Evolutionary conservation across 1,140 invertebrate genomes (phyloP), one percentile per base, ranked within the genome.

Genomic region (Musca domestica): DNA sequence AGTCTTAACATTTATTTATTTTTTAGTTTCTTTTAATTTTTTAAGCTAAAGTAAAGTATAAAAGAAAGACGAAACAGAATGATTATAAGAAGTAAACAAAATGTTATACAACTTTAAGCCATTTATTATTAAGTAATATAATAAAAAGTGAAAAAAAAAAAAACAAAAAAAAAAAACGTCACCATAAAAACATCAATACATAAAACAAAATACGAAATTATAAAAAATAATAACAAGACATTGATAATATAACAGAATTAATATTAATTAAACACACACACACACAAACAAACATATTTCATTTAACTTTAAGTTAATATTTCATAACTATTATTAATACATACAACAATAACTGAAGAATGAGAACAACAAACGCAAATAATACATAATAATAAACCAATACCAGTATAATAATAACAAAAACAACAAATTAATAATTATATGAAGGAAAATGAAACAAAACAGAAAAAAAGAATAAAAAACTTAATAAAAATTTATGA

Each of bases 401-500:
- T 69, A 63, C 34, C 34, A 41, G 34, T 69, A 67, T 68, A 70
- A 69, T 69, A 71, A 58, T 70, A 56, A 70, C 14, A 30, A 23
- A 6, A 63, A 64, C 46, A 67, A 58, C 27, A 66, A 41, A 49
- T 47, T 68, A 70, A 22, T 70, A 68, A 69, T 66, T 61, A 73
- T 65, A 64, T 25, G 70, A 66, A 71, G 30, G 66, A 71, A 74
- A 70, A 67, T 2, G 68, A 63, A 63, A 30, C 66, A 67, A 67
- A 70, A 71, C 72, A 78, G 75, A 73, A 73, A 67, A 65, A 58
- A 72, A 74, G 51, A 15, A 71, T 27, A 72, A 78, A 79, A 77
- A 75, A 71, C 75, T 76, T 80, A 72, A 80, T 78, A 78, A 80
- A 80, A 80, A 76, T 73, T 77, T 79, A 80, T 79, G 77, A 80